phyloP scores from a whole-genome alignment of 1,140 invertebrate species.

The Apis florea region DNA sequence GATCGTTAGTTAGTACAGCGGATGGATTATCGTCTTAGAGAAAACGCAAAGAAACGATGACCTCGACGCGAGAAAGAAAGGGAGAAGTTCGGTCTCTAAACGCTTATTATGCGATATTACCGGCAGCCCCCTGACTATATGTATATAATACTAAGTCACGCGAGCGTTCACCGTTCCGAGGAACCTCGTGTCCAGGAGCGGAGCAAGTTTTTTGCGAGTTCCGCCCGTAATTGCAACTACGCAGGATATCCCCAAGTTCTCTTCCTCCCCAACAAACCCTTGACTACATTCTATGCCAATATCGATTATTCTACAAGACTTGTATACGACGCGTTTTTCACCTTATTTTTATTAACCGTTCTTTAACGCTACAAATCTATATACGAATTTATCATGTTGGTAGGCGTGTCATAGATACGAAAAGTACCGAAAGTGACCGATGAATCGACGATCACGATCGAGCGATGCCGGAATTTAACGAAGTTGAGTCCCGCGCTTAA shows the following conservation, averaged over 20 bases:
- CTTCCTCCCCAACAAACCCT: neutral
- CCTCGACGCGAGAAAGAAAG: slow-evolving; percentile 43
- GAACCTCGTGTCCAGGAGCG: slow-evolving; percentile 58
- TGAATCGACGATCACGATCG: no score
- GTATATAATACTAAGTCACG: slow-evolving; percentile 75
- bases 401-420: no score
- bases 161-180: slow-evolving; percentile 65
- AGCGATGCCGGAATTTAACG: no score
- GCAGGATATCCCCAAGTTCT: slow-evolving; percentile 5
- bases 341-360: no score
- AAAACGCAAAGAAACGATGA: slow-evolving; percentile 43
- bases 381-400: no score
- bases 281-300: neutral
- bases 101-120: slow-evolving; percentile 77
- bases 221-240: slow-evolving; percentile 62
- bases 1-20: neutral
- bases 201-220: slow-evolving; percentile 62
- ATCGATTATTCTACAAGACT: neutral
- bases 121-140: slow-evolving; percentile 61
- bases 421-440: no score
- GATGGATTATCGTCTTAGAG: neutral
- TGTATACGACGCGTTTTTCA: no score
- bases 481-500: no score
- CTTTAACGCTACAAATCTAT: no score
- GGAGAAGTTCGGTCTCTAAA: slow-evolving; percentile 71